Evolutionary conservation across 1,140 invertebrate genomes (phyloP), one percentile per base, ranked within the genome.

Genomic region (Chrysomallon squamiferum): DNA sequence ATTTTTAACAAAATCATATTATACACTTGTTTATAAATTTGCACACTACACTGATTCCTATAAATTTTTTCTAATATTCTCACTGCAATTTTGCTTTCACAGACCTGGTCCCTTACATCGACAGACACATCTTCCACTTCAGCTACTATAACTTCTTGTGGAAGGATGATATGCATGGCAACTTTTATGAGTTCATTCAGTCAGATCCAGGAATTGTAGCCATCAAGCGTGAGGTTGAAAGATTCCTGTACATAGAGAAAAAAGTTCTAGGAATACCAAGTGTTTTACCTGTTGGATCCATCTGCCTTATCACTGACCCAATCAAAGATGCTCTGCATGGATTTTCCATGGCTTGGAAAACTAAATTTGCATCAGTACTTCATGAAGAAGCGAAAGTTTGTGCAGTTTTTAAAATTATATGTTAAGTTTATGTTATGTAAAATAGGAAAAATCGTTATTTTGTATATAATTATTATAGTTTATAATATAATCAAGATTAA

Each of bases 91-190:
- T 32, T 65, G 56, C 70, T 56, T 65, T 79, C 18, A 38, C 73
- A 84, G 84, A 84, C 22, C 61, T 84, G 29, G 71, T 75, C 30
- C 64, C 73, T 15, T 62, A 72, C 3, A 75, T 84, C 52, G 74
- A 79, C 59, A 77, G 80, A 35, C 84, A 85, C 60, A 63, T 86
- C 52, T 74, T 83, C 68, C 81, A 84, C 74, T 82, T 86, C 72
- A 78, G 78, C 30, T 76, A 84, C 50, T 86, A 85, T 68, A 81
- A 86, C 66, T 86, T 86, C 76, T 75, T 86, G 25, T 86, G 84
- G 84, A 85, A 83, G 62, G 83, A 85, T 50, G 82, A 86, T 58
- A 73, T 85, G 66, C 77, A 85, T 74, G 79, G 80, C 11, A 82
- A 82, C 68, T 85, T 84, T 63, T 72, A 78, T 35, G 84, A 86